phyloP scores from a whole-genome alignment of 2,888 invertebrate species.

The Pyralis farinalis region DNA sequence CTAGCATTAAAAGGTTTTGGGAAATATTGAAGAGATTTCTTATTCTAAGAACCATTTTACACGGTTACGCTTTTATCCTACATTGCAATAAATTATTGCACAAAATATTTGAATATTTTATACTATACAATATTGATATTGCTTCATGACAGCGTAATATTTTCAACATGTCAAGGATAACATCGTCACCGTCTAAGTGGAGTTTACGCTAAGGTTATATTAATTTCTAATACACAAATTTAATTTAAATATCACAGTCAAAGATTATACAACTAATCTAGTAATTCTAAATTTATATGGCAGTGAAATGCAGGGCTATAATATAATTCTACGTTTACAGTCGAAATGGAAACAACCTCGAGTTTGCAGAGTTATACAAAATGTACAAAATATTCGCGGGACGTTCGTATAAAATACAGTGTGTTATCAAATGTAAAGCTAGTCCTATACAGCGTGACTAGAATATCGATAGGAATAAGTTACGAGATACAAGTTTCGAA shows the following conservation, averaged over 20 bases:
- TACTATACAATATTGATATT: neutral
- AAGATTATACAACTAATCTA: slow-evolving; percentile 74
- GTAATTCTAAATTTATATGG: slow-evolving; percentile 64
- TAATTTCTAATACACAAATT: slow-evolving; percentile 72
- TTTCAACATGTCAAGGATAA: neutral
- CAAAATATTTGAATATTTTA: slow-evolving; percentile 2
- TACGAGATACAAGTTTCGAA: slow-evolving; percentile 56
- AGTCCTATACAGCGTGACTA: slow-evolving; percentile 76
- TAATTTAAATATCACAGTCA: slow-evolving; percentile 81
- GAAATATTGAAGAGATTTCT: slow-evolving; percentile 19
- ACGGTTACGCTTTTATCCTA: neutral
- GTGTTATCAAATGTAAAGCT: slow-evolving; percentile 54
- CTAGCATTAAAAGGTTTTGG: slow-evolving; percentile 30
- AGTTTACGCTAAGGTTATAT: slow-evolving; percentile 51
- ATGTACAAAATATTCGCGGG: slow-evolving; percentile 28
- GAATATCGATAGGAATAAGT: slow-evolving; percentile 74
- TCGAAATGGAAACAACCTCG: slow-evolving; percentile 44
- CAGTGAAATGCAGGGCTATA: slow-evolving; percentile 64
- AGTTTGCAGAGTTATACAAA: slow-evolving; percentile 27
- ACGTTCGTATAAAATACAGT: slow-evolving; percentile 20
- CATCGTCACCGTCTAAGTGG: slow-evolving; percentile 13
- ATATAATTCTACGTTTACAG: slow-evolving; percentile 36
- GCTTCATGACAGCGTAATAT: neutral
- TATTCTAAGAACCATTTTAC: slow-evolving; percentile 4
- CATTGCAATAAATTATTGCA: slow-evolving; percentile 3